A percentile compares a stretch with the other conserved stretches of the same genome.
phyloP scores from a whole-genome alignment of 2,888 invertebrate genomes.

The Tanypteryx hageni region DNA sequence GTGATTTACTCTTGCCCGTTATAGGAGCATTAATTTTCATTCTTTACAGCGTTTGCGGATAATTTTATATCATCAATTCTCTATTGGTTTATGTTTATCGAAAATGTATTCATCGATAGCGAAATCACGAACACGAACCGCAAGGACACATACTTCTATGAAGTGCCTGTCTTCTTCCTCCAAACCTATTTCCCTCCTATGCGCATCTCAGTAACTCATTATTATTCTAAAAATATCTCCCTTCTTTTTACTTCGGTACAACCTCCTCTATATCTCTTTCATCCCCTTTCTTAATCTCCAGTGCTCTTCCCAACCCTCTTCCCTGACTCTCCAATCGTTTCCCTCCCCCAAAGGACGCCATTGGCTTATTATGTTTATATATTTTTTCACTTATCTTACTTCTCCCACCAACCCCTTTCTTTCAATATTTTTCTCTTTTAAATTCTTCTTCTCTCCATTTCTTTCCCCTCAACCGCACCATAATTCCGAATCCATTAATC shows the following conservation, averaged over 20 bases:
- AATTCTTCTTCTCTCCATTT: slow-evolving; percentile 9
- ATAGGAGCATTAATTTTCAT: no score
- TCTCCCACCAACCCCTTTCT: slow-evolving; percentile 39
- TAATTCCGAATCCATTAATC: slow-evolving; percentile 64
- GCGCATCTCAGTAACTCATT: background rate
- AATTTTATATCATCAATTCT: no score
- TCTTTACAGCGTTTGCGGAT: no score
- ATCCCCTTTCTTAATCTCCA: background rate
- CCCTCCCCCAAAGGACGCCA: background rate
- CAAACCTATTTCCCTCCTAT: background rate
- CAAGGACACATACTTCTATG: no score
- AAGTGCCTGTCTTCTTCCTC: no score
- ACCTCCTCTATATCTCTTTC: background rate
- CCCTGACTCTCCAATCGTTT: background rate
- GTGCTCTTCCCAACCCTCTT: background rate
- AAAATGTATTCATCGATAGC: no score
- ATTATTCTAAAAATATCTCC: background rate
- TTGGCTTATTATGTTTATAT: slow-evolving; percentile 33
- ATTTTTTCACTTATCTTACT: slow-evolving; percentile 43
- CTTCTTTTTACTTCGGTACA: no score
- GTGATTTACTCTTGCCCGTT: no score
- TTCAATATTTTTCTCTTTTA: slow-evolving; percentile 55
- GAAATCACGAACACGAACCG: no score
- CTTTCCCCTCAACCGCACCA: slow-evolving; percentile 37
- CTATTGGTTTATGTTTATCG: no score